Evolutionary conservation across 2,113 vertebrate species (phyloP).

Genomic region (Cygnus buccinator): DNA sequence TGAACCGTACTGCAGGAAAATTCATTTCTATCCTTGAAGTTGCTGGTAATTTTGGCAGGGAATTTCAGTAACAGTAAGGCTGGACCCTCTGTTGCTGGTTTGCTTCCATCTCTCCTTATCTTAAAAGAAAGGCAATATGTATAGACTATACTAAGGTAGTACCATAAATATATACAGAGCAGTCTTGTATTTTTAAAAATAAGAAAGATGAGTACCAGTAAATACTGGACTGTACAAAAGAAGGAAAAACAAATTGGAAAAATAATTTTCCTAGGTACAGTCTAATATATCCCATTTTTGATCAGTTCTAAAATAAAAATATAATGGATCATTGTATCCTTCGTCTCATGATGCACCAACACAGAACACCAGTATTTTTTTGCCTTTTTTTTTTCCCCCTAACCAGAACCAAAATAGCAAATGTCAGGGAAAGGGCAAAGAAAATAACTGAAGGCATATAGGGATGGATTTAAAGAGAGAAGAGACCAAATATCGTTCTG

Average conservation of each 20-base stretch:
- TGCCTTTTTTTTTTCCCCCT: background rate
- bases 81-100: constrained; percentile 42
- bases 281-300: background rate
- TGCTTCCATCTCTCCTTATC: constrained; percentile 23
- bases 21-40: background rate
- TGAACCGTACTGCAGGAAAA: constrained; percentile 31
- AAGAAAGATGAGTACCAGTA: background rate
- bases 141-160: constrained; percentile 22
- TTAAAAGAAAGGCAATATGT: constrained; percentile 4
- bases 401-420: constrained; percentile 35
- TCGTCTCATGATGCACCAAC: background rate
- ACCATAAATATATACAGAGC: constrained; percentile 9
- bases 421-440: constrained; percentile 46
- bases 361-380: constrained; percentile 17
- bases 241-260: constrained; percentile 6
- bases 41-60: constrained; percentile 47
- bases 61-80: background rate
- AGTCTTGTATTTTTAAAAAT: background rate
- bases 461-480: constrained; percentile 1
- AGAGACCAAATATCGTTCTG: background rate
- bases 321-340: background rate
- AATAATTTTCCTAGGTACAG: background rate
- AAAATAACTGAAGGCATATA: background rate
- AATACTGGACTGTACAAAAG: background rate
- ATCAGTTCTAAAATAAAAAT: constrained; percentile 24